Conservation (phyloP, 2,113 vertebrate genomes). For the Pipa parva region DNA sequence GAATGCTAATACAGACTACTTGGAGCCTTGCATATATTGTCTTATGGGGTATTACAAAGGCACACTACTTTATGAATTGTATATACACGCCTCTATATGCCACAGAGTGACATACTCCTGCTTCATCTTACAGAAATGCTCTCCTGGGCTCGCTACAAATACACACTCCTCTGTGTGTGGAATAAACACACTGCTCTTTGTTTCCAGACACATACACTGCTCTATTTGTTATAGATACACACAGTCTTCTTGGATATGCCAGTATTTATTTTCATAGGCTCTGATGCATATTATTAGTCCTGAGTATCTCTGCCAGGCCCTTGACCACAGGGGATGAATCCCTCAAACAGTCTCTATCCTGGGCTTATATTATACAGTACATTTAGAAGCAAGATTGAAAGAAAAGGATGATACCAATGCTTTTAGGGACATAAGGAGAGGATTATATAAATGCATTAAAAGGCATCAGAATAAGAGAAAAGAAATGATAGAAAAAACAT, state of each 20-base stretch:
- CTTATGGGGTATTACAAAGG: background rate
- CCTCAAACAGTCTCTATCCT: background rate
- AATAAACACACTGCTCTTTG: constrained; percentile 6
- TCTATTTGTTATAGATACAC: background rate
- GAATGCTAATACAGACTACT: too few relatives aligned
- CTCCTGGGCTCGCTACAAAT: background rate
- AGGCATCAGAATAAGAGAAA: too few relatives aligned
- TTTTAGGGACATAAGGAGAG: too few relatives aligned
- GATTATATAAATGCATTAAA: too few relatives aligned
- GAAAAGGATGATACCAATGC: too few relatives aligned
- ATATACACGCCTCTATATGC: background rate
- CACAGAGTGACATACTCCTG: background rate
- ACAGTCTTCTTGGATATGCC: background rate
- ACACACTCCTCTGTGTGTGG: background rate
- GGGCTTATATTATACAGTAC: background rate
- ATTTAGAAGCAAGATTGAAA: background rate
- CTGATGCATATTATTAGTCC: constrained; percentile 18
- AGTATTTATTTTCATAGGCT: constrained; percentile 24
- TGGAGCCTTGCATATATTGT: too few relatives aligned
- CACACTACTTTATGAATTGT: background rate
- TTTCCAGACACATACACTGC: background rate
- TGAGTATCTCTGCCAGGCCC: background rate
- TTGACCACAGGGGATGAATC: constrained; percentile 16
- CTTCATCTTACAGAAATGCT: background rate
- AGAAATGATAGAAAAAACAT: too few relatives aligned